Evolutionary conservation across 2,113 vertebrate species (phyloP).

Genomic region (Sigmodon hispidus): DNA sequence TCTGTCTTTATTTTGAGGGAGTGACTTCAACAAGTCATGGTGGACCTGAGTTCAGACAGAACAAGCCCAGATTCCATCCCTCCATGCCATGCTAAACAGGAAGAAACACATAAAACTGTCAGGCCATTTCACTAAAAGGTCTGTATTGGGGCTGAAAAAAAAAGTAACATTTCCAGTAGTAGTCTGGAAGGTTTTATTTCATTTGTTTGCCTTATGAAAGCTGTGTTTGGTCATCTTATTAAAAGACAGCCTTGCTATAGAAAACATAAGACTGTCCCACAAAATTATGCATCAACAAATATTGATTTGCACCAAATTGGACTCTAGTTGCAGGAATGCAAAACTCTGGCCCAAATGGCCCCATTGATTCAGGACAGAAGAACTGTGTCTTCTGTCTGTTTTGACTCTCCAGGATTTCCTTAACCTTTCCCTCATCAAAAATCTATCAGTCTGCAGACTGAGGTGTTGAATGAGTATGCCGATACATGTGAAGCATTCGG

Average conservation of each 20-base stretch:
- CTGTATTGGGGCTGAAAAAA: conserved; percentile 70
- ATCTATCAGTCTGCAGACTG: conserved; percentile 71
- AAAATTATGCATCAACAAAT: conserved; percentile 79
- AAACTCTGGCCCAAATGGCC: conserved; percentile 59
- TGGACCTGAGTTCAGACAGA: conserved; percentile 74
- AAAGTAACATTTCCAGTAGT: conserved; percentile 74
- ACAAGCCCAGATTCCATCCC: conserved; percentile 72
- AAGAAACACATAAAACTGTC: conserved; percentile 79
- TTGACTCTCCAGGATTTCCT: conserved; percentile 79
- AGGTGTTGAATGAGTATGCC: conserved; percentile 71
- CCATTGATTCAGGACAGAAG: conserved; percentile 79
- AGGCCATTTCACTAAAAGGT: conserved; percentile 73
- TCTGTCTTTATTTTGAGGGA: conserved; percentile 76
- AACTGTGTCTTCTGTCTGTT: conserved; percentile 78
- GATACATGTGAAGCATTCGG: conserved; percentile 10
- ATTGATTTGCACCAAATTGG: conserved; percentile 75
- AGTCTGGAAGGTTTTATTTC: conserved; percentile 78
- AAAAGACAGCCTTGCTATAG: conserved; percentile 77
- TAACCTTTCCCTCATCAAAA: conserved; percentile 73
- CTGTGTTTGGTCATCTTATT: conserved; percentile 78
- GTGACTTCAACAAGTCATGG: conserved; percentile 73
- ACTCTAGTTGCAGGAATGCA: conserved; percentile 60
- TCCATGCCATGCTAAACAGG: conserved; percentile 80
- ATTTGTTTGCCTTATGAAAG: conserved; percentile 80
- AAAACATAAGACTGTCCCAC: conserved; percentile 70